Evolutionary conservation across 2,113 vertebrate species (phyloP).

Genomic region (Myotis yumanensis): DNA sequence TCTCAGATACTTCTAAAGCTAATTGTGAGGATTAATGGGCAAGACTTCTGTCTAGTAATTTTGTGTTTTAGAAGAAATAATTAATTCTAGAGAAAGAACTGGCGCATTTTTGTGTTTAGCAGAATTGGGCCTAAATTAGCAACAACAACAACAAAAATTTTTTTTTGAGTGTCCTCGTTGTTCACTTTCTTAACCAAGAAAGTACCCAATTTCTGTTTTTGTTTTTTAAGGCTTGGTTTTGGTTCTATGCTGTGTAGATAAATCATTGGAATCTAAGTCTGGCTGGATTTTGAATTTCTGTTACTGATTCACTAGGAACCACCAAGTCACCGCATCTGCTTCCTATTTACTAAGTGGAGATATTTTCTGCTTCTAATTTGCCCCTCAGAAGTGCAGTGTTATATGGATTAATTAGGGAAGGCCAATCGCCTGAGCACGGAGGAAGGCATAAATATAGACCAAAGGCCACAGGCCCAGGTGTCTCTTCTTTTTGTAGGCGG

Average conservation of each 20-base stretch:
- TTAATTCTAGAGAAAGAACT: slow-evolving; percentile 47
- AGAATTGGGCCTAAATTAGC: slow-evolving; percentile 29
- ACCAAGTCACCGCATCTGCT: slow-evolving; percentile 70
- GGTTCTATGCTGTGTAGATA: slow-evolving; percentile 32
- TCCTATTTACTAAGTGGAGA: slow-evolving; percentile 71
- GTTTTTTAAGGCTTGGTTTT: slow-evolving; percentile 15
- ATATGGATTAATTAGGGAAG: slow-evolving; percentile 70
- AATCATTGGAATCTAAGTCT: slow-evolving; percentile 38
- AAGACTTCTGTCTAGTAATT: slow-evolving; percentile 52
- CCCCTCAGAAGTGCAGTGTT: slow-evolving; percentile 56
- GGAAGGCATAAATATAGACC: slow-evolving; percentile 51
- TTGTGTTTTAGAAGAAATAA: slow-evolving; percentile 54
- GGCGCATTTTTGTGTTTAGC: slow-evolving; percentile 21
- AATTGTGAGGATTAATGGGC: slow-evolving; percentile 63
- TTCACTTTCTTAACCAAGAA: slow-evolving; percentile 15
- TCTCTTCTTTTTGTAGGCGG: not conserved
- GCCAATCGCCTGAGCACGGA: not conserved
- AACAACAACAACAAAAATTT: not conserved
- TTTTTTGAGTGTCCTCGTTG: not conserved
- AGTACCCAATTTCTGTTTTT: not conserved
- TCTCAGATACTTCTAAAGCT: slow-evolving; percentile 56
- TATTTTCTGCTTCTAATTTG: slow-evolving; percentile 77
- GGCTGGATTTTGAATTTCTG: slow-evolving; percentile 54
- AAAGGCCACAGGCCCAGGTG: slow-evolving; percentile 12
- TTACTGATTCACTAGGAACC: slow-evolving; percentile 62